Percentiles rank a stretch among this genome's conserved stretches.
Evolutionary conservation across 2,888 invertebrate genomes (phyloP).

Genomic region (Sinohyriopsis cumingii): DNA sequence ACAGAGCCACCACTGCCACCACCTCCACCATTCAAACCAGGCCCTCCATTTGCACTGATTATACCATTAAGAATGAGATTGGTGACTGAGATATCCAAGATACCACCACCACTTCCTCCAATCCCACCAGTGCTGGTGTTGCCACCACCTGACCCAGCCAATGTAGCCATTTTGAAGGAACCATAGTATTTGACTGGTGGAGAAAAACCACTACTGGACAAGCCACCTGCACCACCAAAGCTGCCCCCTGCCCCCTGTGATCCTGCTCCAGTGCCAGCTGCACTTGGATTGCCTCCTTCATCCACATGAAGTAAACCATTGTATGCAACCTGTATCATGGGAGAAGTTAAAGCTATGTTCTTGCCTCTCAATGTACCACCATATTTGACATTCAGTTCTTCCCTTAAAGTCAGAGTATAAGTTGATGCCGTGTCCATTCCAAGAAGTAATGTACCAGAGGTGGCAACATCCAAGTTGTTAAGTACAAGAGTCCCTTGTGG

Average conservation of each 20-base stretch:
- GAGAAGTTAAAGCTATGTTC: constrained; percentile 33
- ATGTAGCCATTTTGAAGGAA: constrained; percentile 15
- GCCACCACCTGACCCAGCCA: constrained; percentile 45
- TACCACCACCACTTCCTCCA: constrained; percentile 47
- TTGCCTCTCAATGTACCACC: constrained; percentile 37
- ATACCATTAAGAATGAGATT: constrained; percentile 41
- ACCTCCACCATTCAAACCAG: constrained; percentile 34
- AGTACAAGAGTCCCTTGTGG: constrained; percentile 38
- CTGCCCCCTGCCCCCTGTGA: constrained; percentile 45
- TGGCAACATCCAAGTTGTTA: constrained; percentile 43
- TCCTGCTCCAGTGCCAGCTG: constrained; percentile 32
- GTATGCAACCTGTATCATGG: constrained; percentile 42
- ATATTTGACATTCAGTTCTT: constrained; percentile 43
- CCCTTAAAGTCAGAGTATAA: constrained; percentile 35
- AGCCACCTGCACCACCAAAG: constrained; percentile 56
- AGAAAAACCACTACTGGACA: constrained; percentile 13
- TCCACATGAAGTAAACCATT: constrained; percentile 36
- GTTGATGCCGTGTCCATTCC: constrained; percentile 25
- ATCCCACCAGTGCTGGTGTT: constrained; percentile 15
- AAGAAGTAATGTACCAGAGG: constrained; percentile 43
- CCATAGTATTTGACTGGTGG: constrained; percentile 29
- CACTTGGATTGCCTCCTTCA: constrained; percentile 33
- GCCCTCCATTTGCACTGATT: constrained; percentile 42
- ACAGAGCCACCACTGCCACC: constrained; percentile 51
- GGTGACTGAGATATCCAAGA: constrained; percentile 21